phyloP scores from a whole-genome alignment of 1,140 invertebrate genomes.

The Trichonephila clavata region DNA sequence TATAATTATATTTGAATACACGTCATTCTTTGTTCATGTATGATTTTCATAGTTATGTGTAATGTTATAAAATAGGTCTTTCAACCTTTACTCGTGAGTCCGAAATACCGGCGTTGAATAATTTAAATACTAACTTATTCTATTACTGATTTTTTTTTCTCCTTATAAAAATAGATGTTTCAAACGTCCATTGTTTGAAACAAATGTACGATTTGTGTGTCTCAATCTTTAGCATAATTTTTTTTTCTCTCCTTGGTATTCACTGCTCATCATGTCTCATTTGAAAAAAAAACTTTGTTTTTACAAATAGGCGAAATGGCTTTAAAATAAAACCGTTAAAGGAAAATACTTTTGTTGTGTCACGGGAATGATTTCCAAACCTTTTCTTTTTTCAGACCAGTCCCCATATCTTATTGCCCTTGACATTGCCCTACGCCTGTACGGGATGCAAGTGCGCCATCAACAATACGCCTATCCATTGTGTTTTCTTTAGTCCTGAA shows the following conservation, averaged over 20 bases:
- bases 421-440: slow-evolving; percentile 1
- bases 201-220: background rate
- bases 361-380: background rate
- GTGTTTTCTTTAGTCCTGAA: background rate
- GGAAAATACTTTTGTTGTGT: background rate
- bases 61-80: background rate
- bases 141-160: background rate
- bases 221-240: background rate
- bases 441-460: background rate
- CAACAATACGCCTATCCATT: background rate
- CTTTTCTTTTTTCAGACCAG: background rate
- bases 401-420: background rate
- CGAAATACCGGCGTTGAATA: background rate
- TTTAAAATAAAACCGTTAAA: slow-evolving; percentile 30
- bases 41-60: background rate
- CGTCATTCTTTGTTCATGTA: too few species aligned
- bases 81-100: background rate
- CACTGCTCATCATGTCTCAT: background rate
- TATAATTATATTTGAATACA: too few species aligned
- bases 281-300: background rate
- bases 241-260: background rate
- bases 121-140: background rate
- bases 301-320: background rate
- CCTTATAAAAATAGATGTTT: background rate
- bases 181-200: background rate